Conservation (phyloP, 2,888 invertebrate genomes). For the Hylaea fasciaria region DNA sequence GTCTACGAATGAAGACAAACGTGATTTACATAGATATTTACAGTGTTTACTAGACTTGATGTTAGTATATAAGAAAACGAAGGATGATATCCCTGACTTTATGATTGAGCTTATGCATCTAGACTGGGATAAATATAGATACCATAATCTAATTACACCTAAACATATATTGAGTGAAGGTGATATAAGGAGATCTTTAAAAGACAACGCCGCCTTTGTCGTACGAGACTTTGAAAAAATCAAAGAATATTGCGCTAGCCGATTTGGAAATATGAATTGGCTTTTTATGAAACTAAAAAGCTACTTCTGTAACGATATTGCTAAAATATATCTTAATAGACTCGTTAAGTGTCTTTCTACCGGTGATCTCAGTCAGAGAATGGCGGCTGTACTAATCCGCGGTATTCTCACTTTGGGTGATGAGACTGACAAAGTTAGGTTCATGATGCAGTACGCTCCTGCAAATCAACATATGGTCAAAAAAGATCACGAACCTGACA, state of each 20-base stretch:
- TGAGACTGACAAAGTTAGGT: conserved; percentile 45
- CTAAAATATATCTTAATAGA: conserved; percentile 19
- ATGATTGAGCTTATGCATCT: conserved; percentile 9
- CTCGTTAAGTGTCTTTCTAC: conserved; percentile 19
- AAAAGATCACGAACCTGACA: conserved; percentile 43
- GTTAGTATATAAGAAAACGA: conserved; percentile 13
- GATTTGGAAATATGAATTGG: conserved; percentile 20
- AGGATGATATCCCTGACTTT: conserved; percentile 23
- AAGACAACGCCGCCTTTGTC: conserved; percentile 24
- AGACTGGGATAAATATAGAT: conserved; percentile 9
- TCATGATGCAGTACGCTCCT: conserved; percentile 56
- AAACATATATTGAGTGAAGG: conserved; percentile 1
- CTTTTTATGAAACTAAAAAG: conserved; percentile 16
- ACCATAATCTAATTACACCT: conserved; percentile 10
- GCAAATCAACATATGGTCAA: conserved; percentile 51
- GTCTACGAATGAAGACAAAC: not conserved
- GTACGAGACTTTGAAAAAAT: conserved; percentile 21
- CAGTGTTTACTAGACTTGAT: conserved; percentile 11
- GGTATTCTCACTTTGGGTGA: conserved; percentile 55
- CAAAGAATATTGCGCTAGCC: conserved; percentile 9
- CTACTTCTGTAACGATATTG: conserved; percentile 27
- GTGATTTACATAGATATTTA: not conserved
- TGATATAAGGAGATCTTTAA: conserved; percentile 15
- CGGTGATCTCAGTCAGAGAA: conserved; percentile 12
- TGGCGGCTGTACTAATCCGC: conserved; percentile 43